These are phyloP conservation scores for Melanaphis sacchari DNA, from an alignment of 1,140 invertebrate species.

Conservation along the genomic window DNA sequence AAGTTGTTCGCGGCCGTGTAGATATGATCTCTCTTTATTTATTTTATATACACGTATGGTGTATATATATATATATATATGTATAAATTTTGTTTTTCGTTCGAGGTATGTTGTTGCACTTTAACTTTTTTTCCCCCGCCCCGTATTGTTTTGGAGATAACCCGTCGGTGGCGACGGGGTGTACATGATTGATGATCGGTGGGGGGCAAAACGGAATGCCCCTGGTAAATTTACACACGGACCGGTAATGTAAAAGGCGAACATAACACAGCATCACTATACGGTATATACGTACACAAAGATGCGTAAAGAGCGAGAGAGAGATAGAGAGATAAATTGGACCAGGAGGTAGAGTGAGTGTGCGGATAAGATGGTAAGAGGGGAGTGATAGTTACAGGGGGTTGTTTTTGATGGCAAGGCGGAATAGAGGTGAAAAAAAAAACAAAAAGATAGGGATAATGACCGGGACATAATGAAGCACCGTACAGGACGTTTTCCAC, in stretches of 20 bases:
- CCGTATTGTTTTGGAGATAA: conserved; percentile 49
- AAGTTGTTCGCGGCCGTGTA: neutral
- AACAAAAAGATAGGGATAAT: conserved; percentile 56
- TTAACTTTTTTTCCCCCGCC: neutral
- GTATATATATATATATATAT: neutral
- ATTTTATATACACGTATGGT: neutral
- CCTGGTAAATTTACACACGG: conserved; percentile 55
- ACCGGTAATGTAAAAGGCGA: conserved; percentile 55
- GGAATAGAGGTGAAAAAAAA: conserved; percentile 37
- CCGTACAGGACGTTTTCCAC: neutral
- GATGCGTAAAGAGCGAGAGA: neutral
- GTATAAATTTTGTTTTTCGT: neutral
- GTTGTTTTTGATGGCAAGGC: neutral
- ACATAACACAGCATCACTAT: neutral
- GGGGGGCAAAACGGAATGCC: conserved; percentile 30
- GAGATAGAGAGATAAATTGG: neutral
- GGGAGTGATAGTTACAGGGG: neutral
- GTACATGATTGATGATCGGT: conserved; percentile 49
- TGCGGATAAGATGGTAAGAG: neutral
- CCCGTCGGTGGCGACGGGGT: neutral
- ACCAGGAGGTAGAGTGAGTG: neutral
- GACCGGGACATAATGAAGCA: conserved; percentile 57
- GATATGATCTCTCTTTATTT: conserved; percentile 31
- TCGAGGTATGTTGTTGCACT: neutral
- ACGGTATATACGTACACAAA: too few relatives aligned